phyloP scores from a whole-genome alignment of 2,888 invertebrate species.

The Brassicogethes aeneus region DNA sequence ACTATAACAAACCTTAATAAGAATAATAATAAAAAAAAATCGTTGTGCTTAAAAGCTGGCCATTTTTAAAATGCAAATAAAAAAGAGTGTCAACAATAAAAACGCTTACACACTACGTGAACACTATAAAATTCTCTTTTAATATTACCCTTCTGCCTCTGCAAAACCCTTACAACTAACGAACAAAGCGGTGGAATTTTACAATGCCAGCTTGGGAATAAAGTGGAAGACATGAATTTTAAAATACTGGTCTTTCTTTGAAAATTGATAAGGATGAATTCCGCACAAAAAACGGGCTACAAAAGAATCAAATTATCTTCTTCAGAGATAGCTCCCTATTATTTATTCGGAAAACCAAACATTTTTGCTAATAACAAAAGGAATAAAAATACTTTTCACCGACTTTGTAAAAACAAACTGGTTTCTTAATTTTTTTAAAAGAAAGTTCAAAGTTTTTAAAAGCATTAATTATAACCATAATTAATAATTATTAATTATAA shows the following conservation, averaged over 20 bases:
- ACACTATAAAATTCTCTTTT: constrained; percentile 22
- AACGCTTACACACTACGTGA: constrained; percentile 12
- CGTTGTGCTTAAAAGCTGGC: too few species aligned
- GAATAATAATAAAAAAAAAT: too few species aligned
- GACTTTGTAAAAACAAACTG: too few species aligned
- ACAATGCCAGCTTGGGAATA: constrained; percentile 21
- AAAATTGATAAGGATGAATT: constrained; percentile 19
- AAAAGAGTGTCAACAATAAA: constrained; percentile 10
- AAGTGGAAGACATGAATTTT: constrained; percentile 24
- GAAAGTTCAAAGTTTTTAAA: too few species aligned
- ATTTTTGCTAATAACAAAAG: too few species aligned
- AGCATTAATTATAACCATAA: too few species aligned
- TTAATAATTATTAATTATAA: too few species aligned
- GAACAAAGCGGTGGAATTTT: constrained; percentile 24
- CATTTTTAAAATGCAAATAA: too few species aligned
- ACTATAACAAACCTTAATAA: too few species aligned
- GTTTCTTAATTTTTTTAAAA: too few species aligned
- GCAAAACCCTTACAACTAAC: constrained; percentile 23
- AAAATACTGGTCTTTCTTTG: constrained; percentile 20
- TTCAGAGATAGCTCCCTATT: background rate
- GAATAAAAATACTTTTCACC: too few species aligned
- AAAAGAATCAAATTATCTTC: constrained; percentile 16
- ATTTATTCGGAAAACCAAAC: background rate
- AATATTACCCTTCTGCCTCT: constrained; percentile 21
- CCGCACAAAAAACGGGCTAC: constrained; percentile 13